phyloP scores from a whole-genome alignment of 2,797 vertebrate genomes.

The Carapus acus region DNA sequence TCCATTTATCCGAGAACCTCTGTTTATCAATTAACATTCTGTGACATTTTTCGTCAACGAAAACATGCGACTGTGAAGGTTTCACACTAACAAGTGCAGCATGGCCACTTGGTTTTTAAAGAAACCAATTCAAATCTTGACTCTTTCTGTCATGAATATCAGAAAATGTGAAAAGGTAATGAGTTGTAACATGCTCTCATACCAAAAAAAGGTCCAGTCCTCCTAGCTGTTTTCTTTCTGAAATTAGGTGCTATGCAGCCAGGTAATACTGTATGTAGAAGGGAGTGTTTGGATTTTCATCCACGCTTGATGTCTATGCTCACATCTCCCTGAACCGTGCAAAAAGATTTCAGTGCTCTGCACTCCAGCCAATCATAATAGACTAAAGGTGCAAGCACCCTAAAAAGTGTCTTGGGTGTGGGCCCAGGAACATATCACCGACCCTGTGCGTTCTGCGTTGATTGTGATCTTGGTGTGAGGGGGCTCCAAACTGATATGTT shows the following conservation, averaged over 20 bases:
- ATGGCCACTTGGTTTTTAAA: not conserved
- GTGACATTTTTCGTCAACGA: not conserved
- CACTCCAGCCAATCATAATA: not conserved
- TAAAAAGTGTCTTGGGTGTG: slow-evolving; percentile 1
- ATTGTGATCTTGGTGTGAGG: not conserved
- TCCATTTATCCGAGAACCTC: not conserved
- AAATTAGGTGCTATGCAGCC: not conserved
- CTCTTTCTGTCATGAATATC: not conserved
- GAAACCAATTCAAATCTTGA: not conserved
- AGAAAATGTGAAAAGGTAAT: not conserved
- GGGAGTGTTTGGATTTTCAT: not conserved
- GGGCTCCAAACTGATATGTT: not conserved
- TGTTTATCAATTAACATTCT: not conserved
- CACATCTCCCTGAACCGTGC: not conserved
- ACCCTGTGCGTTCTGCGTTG: not conserved
- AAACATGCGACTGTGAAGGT: not conserved
- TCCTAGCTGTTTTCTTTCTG: not conserved
- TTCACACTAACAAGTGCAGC: not conserved
- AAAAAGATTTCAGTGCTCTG: not conserved
- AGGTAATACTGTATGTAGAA: slow-evolving; percentile 3
- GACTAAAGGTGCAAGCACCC: not conserved
- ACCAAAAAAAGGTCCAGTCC: not conserved
- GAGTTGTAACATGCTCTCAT: not conserved
- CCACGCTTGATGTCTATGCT: not conserved
- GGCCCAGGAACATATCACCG: not conserved